These are phyloP conservation scores for Parambassis ranga DNA, from an alignment of 2,797 vertebrate genomes.

Conservation along the genomic window DNA sequence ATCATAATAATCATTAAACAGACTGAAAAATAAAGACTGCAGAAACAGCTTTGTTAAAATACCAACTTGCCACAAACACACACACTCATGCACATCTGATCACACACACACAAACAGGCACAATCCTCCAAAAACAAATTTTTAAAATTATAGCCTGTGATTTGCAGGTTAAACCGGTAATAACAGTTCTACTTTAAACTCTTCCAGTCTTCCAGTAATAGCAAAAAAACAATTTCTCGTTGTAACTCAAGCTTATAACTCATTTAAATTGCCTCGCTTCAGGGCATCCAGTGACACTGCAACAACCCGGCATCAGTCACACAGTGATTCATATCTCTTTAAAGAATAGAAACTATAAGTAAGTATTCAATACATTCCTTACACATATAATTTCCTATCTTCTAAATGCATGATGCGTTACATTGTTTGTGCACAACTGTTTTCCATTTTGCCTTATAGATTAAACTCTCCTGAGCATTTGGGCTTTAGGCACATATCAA, in stretches of 20 bases:
- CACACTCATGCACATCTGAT: background rate
- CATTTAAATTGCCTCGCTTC: slow-evolving; percentile 41
- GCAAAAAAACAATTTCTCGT: slow-evolving; percentile 20
- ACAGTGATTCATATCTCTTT: background rate
- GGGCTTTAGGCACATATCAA: slow-evolving; percentile 6
- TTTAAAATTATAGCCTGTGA: background rate
- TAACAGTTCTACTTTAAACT: slow-evolving; percentile 30
- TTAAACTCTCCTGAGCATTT: slow-evolving; percentile 10
- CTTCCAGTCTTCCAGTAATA: slow-evolving; percentile 27
- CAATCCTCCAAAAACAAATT: background rate
- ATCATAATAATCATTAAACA: slow-evolving; percentile 7
- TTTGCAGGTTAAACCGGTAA: slow-evolving; percentile 28
- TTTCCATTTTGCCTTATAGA: slow-evolving; percentile 8
- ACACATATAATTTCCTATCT: background rate
- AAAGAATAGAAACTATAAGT: slow-evolving; percentile 1
- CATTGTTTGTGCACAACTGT: slow-evolving; percentile 22
- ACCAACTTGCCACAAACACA: background rate
- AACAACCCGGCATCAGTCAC: slow-evolving; percentile 49
- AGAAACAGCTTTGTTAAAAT: slow-evolving; percentile 33
- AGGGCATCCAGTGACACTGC: slow-evolving; percentile 35
- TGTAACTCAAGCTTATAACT: slow-evolving; percentile 25
- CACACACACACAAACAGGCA: background rate
- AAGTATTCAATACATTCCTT: slow-evolving; percentile 9
- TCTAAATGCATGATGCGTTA: slow-evolving; percentile 3
- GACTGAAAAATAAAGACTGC: slow-evolving; percentile 20